phyloP scores from a whole-genome alignment of 2,113 vertebrate genomes.

The Sinocyclocheilus maitianheensis region DNA sequence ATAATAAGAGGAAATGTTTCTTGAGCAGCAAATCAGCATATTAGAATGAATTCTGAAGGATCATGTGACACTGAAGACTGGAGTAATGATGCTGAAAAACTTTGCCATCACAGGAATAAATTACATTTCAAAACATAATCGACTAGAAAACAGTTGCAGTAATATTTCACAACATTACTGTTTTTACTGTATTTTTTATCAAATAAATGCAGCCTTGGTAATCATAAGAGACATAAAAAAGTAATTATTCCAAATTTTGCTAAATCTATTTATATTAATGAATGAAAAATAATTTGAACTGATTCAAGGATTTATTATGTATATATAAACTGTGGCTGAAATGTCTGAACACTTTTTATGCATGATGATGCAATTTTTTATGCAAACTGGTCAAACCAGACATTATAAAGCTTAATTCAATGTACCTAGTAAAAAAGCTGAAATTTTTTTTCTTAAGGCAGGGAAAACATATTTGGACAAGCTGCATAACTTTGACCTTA shows the following conservation, averaged over 20 bases:
- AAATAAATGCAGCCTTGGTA: neutral
- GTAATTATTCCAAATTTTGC: neutral
- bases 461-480: too few relatives aligned
- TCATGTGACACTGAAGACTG: too few relatives aligned
- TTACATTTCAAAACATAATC: neutral
- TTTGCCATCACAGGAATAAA: neutral
- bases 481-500: constrained; percentile 52
- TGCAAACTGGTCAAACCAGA: too few relatives aligned
- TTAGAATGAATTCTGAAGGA: too few relatives aligned
- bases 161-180: neutral
- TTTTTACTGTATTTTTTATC: neutral
- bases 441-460: too few relatives aligned
- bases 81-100: too few relatives aligned
- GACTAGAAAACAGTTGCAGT: neutral
- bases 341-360: neutral
- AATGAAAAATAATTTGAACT: neutral
- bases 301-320: neutral
- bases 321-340: neutral
- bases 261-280: neutral
- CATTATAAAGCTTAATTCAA: too few relatives aligned
- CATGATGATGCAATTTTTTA: too few relatives aligned
- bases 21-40: too few relatives aligned
- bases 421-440: too few relatives aligned
- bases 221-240: neutral
- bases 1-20: too few relatives aligned